Conservation (phyloP, 92 coral and sea anemone genomes). For the Palythoa grandiflora region DNA sequence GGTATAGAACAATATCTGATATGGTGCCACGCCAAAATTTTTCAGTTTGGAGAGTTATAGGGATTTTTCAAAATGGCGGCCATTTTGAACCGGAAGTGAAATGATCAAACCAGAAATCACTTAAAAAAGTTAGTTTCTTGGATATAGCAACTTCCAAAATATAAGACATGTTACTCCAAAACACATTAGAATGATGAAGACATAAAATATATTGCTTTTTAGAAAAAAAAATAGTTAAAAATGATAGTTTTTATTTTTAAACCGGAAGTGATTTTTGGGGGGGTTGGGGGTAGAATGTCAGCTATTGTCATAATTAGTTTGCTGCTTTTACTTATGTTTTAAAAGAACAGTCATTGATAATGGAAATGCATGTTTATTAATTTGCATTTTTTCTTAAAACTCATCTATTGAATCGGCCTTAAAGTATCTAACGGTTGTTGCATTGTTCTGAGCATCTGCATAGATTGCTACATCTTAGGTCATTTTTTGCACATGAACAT, state of each 20-base stretch:
- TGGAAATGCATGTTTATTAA: constrained; percentile 15
- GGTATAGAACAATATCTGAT: constrained; percentile 16
- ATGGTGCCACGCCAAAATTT: constrained; percentile 15
- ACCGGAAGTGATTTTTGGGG: constrained; percentile 19
- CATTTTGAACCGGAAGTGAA: constrained; percentile 14
- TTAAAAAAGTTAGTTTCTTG: constrained; percentile 14
- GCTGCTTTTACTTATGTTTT: constrained; percentile 9
- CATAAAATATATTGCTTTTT: constrained; percentile 7
- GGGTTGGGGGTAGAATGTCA: constrained; percentile 19
- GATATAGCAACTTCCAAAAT: constrained; percentile 16
- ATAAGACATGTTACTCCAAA: constrained; percentile 16
- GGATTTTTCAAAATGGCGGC: constrained; percentile 17
- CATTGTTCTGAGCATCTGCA: constrained; percentile 48
- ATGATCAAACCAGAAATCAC: constrained; percentile 17
- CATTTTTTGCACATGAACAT: constrained; percentile 56
- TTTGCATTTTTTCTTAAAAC: constrained; percentile 11
- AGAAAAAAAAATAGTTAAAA: constrained; percentile 7
- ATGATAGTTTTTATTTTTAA: constrained; percentile 6
- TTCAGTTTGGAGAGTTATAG: constrained; percentile 17
- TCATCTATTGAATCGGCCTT: constrained; percentile 17
- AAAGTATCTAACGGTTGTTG: constrained; percentile 27
- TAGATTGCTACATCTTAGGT: constrained; percentile 38
- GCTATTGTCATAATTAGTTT: constrained; percentile 15
- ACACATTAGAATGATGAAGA: constrained; percentile 16
- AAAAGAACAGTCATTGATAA: constrained; percentile 13